Base-by-base conservation (phyloP, 2,888 invertebrate genomes). In the Eueremaeus valkanovi region DNA sequence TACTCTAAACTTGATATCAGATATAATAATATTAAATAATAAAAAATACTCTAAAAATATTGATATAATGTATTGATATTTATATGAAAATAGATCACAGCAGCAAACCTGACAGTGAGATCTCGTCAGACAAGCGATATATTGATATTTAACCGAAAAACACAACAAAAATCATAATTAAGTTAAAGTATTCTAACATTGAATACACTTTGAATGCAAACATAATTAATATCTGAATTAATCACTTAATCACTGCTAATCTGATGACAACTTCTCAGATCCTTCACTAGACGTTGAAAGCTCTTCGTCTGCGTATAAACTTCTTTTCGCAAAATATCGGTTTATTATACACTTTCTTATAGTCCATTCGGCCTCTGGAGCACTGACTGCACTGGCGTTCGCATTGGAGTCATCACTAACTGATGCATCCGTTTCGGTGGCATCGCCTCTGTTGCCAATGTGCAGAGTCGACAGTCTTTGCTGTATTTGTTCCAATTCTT, bases 401-500 rank as follows among this genome's bases (percentile, higher is more conserved):
- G 13, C 16, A 49, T 18, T n/a, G 11, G 27, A 9, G 21, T 29
- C 31, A n/a, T n/a, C n/a, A 29, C 66, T 11, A 33, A 42, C 40
- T 18, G 21, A 8, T 29, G 66, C 13, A 11, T 33, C 45, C 0
- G 11, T 24, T 18, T 73, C n/a, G 3, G 18, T 16, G 51, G 16
- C 21, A 42, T 61, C 33, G 29, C n/a, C 11, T 11, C 18, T 11
- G 0, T 79, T 79, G 75, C 80, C 81, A 27, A 81, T 76, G 61
- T 80, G 77, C 11, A 82, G 77, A 18, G 79, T 78, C 18, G 79
- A 80, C 5, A 82, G 74, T 75, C 80, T 80, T 45, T 80, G 79
- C 73, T 81, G 81, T 61, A 83, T 82, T 68, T 81, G 80, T 27
- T 79, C 78, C 3, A 82, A 78, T 79, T 83, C 82, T 16, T 79